phyloP scores from a whole-genome alignment of 2,797 vertebrate genomes.

The Microcaecilia unicolor region DNA sequence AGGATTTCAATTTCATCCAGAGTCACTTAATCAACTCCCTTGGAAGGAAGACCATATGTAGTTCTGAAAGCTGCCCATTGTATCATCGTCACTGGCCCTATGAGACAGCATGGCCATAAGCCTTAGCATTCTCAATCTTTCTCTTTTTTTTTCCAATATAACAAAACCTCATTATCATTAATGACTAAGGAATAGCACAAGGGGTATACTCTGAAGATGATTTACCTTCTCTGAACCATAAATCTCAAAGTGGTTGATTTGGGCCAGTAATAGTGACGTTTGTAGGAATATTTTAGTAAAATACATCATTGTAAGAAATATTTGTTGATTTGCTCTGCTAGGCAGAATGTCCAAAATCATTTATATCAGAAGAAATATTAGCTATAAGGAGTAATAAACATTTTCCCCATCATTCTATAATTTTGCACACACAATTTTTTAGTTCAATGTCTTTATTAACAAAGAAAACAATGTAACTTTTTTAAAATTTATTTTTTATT shows the following conservation, averaged over 20 bases:
- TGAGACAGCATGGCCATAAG: slow-evolving; percentile 51
- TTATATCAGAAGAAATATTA: too few relatives aligned
- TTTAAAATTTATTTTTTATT: too few relatives aligned
- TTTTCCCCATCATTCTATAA: too few relatives aligned
- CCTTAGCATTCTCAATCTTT: slow-evolving; percentile 44
- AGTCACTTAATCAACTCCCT: slow-evolving; percentile 72
- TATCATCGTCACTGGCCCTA: slow-evolving; percentile 56
- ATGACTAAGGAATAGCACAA: slow-evolving; percentile 33
- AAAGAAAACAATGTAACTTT: too few relatives aligned
- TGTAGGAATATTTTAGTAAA: too few relatives aligned
- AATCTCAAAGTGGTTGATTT: not conserved
- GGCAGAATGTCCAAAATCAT: too few relatives aligned
- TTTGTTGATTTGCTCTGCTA: too few relatives aligned
- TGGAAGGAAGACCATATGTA: slow-evolving; percentile 68
- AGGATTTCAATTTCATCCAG: slow-evolving; percentile 80
- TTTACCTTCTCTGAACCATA: not conserved
- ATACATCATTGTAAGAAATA: too few relatives aligned
- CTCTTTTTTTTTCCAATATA: slow-evolving; percentile 24
- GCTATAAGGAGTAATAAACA: too few relatives aligned
- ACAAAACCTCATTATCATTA: slow-evolving; percentile 47
- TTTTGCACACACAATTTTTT: too few relatives aligned
- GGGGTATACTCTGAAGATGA: not conserved
- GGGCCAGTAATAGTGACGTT: not conserved
- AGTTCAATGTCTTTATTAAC: too few relatives aligned
- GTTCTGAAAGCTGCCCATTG: slow-evolving; percentile 60